phyloP scores from a whole-genome alignment of 2,797 vertebrate genomes.

The Hylomyscus alleni region DNA sequence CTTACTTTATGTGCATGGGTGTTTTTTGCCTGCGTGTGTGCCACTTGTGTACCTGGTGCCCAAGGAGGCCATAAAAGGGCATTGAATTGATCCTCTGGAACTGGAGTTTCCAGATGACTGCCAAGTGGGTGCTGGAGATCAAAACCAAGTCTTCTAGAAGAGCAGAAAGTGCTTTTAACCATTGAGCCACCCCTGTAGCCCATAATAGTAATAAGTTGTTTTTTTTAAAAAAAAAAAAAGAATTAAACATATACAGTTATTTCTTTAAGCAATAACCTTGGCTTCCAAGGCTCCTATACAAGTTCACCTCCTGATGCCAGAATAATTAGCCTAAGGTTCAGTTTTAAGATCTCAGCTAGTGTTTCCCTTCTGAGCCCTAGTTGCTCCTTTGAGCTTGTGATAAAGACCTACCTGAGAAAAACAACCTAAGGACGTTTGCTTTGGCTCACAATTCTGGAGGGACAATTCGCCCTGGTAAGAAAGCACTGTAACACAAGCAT shows the following conservation, averaged over 20 bases:
- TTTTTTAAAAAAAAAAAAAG: too few relatives aligned
- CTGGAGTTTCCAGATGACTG: background rate
- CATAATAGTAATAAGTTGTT: background rate
- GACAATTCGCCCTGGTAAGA: background rate
- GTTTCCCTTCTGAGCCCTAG: constrained; percentile 20
- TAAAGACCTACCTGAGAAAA: background rate
- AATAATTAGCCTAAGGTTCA: background rate
- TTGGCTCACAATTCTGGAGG: background rate
- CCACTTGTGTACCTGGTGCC: background rate
- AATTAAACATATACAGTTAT: background rate
- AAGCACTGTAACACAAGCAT: background rate
- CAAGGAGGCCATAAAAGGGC: background rate
- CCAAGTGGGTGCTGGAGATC: background rate
- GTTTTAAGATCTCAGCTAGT: background rate
- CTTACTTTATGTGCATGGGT: background rate
- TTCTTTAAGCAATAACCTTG: background rate
- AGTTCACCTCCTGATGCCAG: background rate
- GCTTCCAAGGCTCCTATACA: background rate
- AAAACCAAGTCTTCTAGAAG: background rate
- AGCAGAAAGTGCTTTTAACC: background rate
- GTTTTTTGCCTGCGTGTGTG: background rate
- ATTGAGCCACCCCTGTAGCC: background rate
- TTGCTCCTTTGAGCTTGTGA: background rate
- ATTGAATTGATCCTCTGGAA: background rate
- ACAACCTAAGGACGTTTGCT: background rate